Percentiles rank a stretch among this genome's conserved stretches.
phyloP scores from a whole-genome alignment of 1,140 invertebrate genomes.

The Drosophila virilis region DNA sequence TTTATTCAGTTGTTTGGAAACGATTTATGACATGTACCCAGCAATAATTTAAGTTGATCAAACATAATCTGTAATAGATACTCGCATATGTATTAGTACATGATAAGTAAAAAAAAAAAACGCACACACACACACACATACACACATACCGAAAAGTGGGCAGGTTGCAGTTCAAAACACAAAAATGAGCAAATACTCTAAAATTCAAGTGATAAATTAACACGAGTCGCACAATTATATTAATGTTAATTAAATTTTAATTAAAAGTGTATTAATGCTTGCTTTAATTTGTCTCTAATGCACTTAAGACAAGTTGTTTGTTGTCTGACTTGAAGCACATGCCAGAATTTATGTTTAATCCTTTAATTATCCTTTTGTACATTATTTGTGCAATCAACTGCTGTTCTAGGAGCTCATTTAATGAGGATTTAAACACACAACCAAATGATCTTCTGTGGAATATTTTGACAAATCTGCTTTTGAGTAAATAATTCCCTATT shows the following conservation, averaged over 20 bases:
- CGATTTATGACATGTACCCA: conserved; percentile 82
- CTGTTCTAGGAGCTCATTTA: too few relatives aligned
- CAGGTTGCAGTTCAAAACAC: conserved; percentile 54
- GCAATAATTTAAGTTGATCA: conserved; percentile 49
- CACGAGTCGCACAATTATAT: conserved; percentile 33
- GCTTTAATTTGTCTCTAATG: conserved; percentile 35
- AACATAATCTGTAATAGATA: conserved; percentile 65
- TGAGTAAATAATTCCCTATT: too few relatives aligned
- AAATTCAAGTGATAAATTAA: conserved; percentile 35
- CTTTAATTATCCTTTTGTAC: conserved; percentile 4
- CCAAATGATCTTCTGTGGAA: too few relatives aligned
- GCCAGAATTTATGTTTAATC: background rate
- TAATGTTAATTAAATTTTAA: conserved; percentile 26
- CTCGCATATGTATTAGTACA: conserved; percentile 31
- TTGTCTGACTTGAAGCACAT: conserved; percentile 7
- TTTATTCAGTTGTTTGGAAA: conserved; percentile 57
- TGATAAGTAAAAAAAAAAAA: conserved; percentile 12
- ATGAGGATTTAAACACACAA: too few relatives aligned
- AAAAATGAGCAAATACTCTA: conserved; percentile 3
- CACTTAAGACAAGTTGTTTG: conserved; percentile 21
- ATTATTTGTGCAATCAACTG: background rate
- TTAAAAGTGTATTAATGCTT: conserved; percentile 37
- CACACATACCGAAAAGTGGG: conserved; percentile 24
- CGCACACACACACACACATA: conserved; percentile 26
- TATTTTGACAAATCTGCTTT: too few relatives aligned